Percentiles rank a stretch among this genome's conserved stretches.
Conservation (phyloP, 2,113 vertebrate species). For the Arenaria interpres region DNA sequence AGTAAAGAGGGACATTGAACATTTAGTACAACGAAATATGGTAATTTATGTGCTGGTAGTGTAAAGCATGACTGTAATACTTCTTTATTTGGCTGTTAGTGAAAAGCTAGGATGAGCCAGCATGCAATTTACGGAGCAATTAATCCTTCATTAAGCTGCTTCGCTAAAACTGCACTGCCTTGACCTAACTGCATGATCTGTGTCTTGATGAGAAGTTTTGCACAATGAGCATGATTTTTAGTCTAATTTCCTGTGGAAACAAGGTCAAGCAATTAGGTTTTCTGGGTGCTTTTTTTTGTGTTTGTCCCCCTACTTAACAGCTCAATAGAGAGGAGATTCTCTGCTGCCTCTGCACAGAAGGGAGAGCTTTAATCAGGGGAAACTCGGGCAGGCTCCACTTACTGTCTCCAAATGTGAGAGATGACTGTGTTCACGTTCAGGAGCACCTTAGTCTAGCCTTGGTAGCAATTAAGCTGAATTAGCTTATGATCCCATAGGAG, state of each 20-base stretch:
- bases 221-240: conserved; percentile 50
- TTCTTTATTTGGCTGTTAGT: neutral
- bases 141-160: conserved; percentile 64
- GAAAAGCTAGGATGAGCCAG: conserved; percentile 13
- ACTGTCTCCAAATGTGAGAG: neutral
- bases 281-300: neutral
- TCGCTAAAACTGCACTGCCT: neutral
- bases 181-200: conserved; percentile 51
- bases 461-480: neutral
- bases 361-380: conserved; percentile 21
- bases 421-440: neutral
- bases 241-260: conserved; percentile 53
- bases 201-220: conserved; percentile 42
- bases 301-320: neutral
- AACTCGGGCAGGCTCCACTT: neutral
- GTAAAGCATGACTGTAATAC: neutral
- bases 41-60: conserved; percentile 54
- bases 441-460: neutral
- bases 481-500: neutral
- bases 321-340: neutral
- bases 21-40: conserved; percentile 81
- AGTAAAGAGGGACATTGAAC: conserved; percentile 88
- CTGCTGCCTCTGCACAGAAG: neutral
- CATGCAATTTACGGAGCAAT: conserved; percentile 19
- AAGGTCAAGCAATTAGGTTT: conserved; percentile 55